Evolutionary conservation across 2,113 vertebrate genomes (phyloP).

Genomic region (Ailuropoda melanoleuca): DNA sequence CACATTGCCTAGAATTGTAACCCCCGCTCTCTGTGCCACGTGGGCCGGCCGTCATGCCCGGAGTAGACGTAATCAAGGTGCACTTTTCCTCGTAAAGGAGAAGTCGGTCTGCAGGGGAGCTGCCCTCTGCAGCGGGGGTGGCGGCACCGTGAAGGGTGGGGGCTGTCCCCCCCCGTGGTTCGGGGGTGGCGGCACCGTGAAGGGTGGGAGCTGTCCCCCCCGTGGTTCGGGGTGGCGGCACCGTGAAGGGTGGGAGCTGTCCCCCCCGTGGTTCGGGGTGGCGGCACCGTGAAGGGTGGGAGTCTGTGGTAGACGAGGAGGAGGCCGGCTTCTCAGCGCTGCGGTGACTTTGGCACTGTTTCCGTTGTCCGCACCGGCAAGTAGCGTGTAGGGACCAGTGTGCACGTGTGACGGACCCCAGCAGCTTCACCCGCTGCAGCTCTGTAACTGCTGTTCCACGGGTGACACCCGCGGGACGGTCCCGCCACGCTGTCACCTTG

Average conservation of each 20-base stretch:
- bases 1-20: constrained; percentile 42
- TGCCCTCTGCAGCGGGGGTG: background rate
- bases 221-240: too few species aligned
- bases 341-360: background rate
- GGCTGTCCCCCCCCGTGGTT: too few species aligned
- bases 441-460: background rate
- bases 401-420: background rate
- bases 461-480: fast-evolving
- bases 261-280: background rate
- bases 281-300: background rate
- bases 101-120: background rate
- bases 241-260: background rate
- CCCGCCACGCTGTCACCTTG: background rate
- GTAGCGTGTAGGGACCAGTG: fast-evolving
- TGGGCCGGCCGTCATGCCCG: fast-evolving
- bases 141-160: too few species aligned
- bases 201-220: too few species aligned
- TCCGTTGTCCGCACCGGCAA: background rate
- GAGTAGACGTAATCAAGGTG: background rate
- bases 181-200: too few species aligned
- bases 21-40: background rate
- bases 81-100: background rate
- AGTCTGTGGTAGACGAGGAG: background rate
- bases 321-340: background rate
- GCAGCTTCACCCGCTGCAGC: background rate